Conservation (phyloP, 2,113 vertebrate species). For the Clarias macrocephalus region DNA sequence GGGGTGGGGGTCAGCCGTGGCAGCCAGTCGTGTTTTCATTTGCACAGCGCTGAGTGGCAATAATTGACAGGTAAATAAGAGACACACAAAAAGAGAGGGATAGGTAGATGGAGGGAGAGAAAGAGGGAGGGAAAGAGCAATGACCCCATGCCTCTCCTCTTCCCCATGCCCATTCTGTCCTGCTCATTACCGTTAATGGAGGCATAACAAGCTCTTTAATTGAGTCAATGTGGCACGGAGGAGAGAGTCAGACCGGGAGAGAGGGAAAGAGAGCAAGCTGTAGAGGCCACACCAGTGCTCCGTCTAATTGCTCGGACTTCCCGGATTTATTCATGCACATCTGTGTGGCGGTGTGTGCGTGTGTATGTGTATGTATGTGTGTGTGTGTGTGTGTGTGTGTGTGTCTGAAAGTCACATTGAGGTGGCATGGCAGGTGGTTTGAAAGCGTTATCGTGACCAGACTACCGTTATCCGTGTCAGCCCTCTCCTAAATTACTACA, state of each 20-base stretch:
- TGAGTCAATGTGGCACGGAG: conserved; percentile 74
- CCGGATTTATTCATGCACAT: conserved; percentile 57
- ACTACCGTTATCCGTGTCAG: conserved; percentile 45
- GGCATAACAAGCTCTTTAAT: conserved; percentile 86
- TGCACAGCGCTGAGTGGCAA: conserved; percentile 45
- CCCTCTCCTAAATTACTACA: conserved; percentile 44
- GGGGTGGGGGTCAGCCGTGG: conserved; percentile 24
- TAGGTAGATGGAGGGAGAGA: conserved; percentile 62
- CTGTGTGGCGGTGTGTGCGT: conserved; percentile 23
- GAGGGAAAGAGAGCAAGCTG: conserved; percentile 11
- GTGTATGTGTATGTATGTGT: conserved; percentile 25
- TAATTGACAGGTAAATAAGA: conserved; percentile 76
- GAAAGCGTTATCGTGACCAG: conserved; percentile 46
- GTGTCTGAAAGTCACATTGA: conserved; percentile 49
- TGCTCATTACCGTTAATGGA: conserved; percentile 87
- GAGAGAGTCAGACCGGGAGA: conserved; percentile 33
- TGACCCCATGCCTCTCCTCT: conserved; percentile 65
- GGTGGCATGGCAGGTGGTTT: conserved; percentile 50
- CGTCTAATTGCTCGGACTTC: conserved; percentile 55
- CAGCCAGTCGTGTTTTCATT: conserved; percentile 39
- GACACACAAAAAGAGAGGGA: conserved; percentile 50
- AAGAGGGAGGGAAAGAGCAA: conserved; percentile 62
- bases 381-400: conserved; percentile 33
- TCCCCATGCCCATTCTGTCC: conserved; percentile 48
- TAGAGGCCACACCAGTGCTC: conserved; percentile 50